Evolutionary conservation across 2,888 invertebrate species (phyloP).

Genomic region (Tenthredo distinguenda): DNA sequence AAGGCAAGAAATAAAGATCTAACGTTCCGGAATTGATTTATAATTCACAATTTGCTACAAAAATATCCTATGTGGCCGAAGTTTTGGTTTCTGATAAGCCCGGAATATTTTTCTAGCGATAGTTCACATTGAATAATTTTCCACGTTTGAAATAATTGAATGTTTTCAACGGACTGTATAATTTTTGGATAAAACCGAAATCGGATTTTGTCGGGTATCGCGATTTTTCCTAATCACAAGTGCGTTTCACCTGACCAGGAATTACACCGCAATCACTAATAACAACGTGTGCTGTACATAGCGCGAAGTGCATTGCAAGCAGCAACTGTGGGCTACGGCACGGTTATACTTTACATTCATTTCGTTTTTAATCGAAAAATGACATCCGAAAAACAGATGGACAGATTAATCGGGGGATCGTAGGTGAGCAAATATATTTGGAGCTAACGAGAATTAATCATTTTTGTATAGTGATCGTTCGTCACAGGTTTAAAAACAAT

Average conservation of each 20-base stretch:
- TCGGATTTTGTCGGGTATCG: not conserved
- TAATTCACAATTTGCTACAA: not conserved
- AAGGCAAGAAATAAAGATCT: not conserved
- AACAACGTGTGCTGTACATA: constrained; percentile 75
- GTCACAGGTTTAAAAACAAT: not conserved
- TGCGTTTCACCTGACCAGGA: constrained; percentile 61
- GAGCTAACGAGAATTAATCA: not conserved
- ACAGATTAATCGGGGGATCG: constrained; percentile 11
- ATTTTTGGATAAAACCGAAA: not conserved
- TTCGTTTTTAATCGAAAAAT: constrained; percentile 11
- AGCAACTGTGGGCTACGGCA: constrained; percentile 77
- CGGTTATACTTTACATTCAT: constrained; percentile 65
- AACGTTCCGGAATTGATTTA: not conserved
- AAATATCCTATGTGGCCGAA: not conserved
- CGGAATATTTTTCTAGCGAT: not conserved
- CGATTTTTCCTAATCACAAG: not conserved
- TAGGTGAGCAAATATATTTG: constrained; percentile 42
- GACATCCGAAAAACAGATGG: constrained; percentile 26
- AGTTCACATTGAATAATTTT: not conserved
- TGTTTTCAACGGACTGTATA: not conserved
- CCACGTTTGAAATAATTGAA: not conserved
- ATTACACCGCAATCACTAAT: constrained; percentile 71
- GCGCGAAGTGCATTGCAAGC: constrained; percentile 77
- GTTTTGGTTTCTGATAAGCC: not conserved
- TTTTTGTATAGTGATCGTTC: not conserved